These are phyloP conservation scores for Ylistrum balloti DNA, from an alignment of 1,140 invertebrate genomes.

Conservation along the genomic window DNA sequence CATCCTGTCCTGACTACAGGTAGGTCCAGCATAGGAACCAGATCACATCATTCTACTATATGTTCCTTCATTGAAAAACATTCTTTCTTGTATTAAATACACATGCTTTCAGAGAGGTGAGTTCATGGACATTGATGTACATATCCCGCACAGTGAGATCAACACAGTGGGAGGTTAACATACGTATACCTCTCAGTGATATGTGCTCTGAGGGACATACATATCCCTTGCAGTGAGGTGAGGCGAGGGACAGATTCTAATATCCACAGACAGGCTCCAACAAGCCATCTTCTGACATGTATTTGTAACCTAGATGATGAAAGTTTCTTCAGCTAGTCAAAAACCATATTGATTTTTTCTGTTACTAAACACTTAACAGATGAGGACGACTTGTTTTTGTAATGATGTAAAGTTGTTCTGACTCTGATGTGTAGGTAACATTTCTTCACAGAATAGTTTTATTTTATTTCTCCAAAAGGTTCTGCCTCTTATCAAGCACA, in stretches of 20 bases:
- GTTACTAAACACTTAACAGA: conserved; percentile 12
- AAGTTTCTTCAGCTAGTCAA: conserved; percentile 31
- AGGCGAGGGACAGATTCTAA: conserved; percentile 16
- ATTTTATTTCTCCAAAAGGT: neutral
- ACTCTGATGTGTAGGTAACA: neutral
- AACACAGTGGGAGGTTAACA: neutral
- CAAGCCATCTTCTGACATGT: conserved; percentile 32
- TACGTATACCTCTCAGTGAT: neutral
- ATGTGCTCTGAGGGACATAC: neutral
- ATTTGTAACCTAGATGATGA: conserved; percentile 35
- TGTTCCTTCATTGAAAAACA: too few relatives aligned
- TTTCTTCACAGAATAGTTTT: conserved; percentile 5
- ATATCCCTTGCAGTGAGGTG: neutral
- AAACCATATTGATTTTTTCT: conserved; percentile 36
- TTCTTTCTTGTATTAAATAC: too few relatives aligned
- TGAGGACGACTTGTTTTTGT: neutral
- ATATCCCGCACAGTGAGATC: too few relatives aligned
- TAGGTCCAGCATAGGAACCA: too few relatives aligned
- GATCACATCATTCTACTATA: too few relatives aligned
- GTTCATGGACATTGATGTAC: too few relatives aligned
- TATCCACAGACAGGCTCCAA: conserved; percentile 19
- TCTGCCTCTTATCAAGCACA: neutral
- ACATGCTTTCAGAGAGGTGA: too few relatives aligned
- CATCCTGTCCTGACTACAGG: too few relatives aligned
- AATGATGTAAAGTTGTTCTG: neutral